phyloP scores from a whole-genome alignment of 2,888 invertebrate species.

The Arge pagana region DNA sequence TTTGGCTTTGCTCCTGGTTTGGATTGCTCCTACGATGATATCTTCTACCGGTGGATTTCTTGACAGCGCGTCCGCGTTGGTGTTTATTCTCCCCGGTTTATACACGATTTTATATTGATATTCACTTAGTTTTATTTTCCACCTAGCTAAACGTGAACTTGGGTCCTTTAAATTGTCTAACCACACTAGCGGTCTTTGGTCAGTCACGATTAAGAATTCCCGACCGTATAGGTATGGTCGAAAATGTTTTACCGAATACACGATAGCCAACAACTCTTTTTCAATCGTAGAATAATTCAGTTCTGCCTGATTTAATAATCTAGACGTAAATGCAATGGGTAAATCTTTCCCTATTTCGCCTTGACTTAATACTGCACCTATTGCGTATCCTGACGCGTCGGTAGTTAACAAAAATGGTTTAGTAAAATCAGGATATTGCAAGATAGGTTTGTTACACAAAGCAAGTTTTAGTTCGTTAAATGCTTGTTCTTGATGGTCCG shows the following conservation, averaged over 20 bases:
- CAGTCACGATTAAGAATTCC: conserved; percentile 35
- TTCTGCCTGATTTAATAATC: conserved; percentile 32
- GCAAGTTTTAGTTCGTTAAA: not conserved
- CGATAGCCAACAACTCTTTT: conserved; percentile 36
- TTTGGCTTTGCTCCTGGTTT: no score
- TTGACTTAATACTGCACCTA: conserved; percentile 27
- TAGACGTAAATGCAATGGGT: conserved; percentile 36
- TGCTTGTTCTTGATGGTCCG: not conserved
- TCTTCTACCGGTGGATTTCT: no score
- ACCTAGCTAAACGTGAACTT: conserved; percentile 30
- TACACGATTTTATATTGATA: conserved; percentile 17
- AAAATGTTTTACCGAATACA: conserved; percentile 35
- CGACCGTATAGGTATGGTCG: conserved; percentile 35
- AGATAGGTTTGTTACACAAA: conserved; percentile 1
- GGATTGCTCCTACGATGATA: no score
- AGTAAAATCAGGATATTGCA: conserved; percentile 28
- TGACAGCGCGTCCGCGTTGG: conserved; percentile 13
- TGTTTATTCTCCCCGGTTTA: conserved; percentile 15
- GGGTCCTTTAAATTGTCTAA: conserved; percentile 30
- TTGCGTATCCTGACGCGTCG: conserved; percentile 24
- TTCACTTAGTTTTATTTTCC: conserved; percentile 26
- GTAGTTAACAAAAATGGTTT: conserved; percentile 23
- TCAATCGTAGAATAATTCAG: conserved; percentile 34
- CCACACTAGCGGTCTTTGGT: conserved; percentile 35
- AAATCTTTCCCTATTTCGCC: conserved; percentile 21